phyloP scores from a whole-genome alignment of 1,140 invertebrate genomes.

The Drosophila pandora region DNA sequence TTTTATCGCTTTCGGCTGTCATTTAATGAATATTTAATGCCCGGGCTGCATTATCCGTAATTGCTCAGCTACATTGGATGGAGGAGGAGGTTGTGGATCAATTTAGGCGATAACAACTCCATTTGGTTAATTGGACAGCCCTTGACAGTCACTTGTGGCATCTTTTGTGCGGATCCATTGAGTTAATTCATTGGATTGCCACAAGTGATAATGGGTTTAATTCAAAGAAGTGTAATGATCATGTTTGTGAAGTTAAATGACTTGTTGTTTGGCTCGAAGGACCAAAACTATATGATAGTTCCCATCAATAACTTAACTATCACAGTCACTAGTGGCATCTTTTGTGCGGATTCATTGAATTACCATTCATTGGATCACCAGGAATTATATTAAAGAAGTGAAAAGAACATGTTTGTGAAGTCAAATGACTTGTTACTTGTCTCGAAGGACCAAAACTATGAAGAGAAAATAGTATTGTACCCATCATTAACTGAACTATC shows the following conservation, averaged over 20 bases:
- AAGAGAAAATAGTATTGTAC: conserved; percentile 25
- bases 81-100: conserved; percentile 34
- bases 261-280: not conserved
- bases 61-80: conserved; percentile 23
- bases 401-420: too few species aligned
- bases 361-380: not conserved
- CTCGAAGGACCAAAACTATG: not conserved
- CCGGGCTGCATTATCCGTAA: conserved; percentile 46
- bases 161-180: conserved; percentile 1
- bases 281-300: not conserved
- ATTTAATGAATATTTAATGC: conserved; percentile 73
- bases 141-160: conserved; percentile 31
- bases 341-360: not conserved
- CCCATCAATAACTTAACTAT: too few species aligned
- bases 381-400: too few species aligned
- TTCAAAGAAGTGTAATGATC: too few species aligned
- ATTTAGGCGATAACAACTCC: conserved; percentile 48
- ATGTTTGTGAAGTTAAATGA: too few species aligned
- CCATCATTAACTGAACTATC: conserved; percentile 41
- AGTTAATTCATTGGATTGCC: not conserved
- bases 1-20: conserved; percentile 54
- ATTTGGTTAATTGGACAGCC: conserved; percentile 40
- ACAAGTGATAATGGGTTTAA: too few species aligned
- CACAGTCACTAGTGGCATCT: conserved; percentile 18
- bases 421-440: too few species aligned